Percentiles rank a stretch among this genome's conserved stretches.
Evolutionary conservation across 1,140 invertebrate species (phyloP).

Genomic region (Uloborus diversus): DNA sequence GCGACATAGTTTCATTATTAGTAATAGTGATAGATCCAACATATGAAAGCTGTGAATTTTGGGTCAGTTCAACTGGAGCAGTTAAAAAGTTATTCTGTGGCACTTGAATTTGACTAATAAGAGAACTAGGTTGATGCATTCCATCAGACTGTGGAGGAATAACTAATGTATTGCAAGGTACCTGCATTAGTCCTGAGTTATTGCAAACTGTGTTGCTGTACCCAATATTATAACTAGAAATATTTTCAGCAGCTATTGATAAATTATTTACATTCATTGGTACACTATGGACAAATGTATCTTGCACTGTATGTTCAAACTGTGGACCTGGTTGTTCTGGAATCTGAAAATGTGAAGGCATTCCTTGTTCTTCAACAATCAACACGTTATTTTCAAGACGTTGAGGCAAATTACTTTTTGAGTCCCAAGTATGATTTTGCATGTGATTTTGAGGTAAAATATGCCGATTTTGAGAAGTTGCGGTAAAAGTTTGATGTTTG

Average conservation of each 20-base stretch:
- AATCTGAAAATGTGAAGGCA: too few species aligned
- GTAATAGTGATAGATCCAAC: conserved; percentile 56
- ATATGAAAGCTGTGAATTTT: conserved; percentile 49
- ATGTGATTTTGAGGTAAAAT: too few species aligned
- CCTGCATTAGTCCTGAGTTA: conserved; percentile 4
- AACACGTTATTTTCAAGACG: too few species aligned
- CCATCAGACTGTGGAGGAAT: conserved; percentile 8
- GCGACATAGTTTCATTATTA: conserved; percentile 53
- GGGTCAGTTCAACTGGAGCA: conserved; percentile 19
- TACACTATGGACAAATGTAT: neutral
- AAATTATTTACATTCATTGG: conserved; percentile 14
- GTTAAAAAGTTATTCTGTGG: conserved; percentile 9
- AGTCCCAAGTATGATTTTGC: too few species aligned
- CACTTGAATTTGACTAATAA: conserved; percentile 20
- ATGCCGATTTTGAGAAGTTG: too few species aligned
- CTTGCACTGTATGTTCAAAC: too few species aligned
- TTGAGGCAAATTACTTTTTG: too few species aligned
- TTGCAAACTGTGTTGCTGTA: conserved; percentile 22
- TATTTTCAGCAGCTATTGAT: conserved; percentile 18
- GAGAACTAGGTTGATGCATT: conserved; percentile 4
- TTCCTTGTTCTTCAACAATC: too few species aligned
- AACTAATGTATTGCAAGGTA: conserved; percentile 30
- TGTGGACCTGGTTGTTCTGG: too few species aligned
- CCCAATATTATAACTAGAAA: conserved; percentile 23
- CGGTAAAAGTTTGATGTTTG: too few species aligned